Conservation (phyloP, 1,140 invertebrate species). For the Orchestia grillus region DNA sequence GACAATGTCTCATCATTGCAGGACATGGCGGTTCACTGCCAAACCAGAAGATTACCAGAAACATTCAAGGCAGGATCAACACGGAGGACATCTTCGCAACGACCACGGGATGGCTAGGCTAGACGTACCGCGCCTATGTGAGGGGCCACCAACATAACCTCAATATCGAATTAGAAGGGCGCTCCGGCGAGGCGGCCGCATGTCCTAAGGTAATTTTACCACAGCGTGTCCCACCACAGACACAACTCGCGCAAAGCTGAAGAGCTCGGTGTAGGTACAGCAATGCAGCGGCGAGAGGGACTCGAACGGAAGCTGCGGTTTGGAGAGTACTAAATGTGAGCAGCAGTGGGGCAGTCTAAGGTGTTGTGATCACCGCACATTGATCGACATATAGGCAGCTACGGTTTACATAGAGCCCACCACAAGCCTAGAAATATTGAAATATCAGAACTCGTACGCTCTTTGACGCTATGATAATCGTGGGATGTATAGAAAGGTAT, state of each 20-base stretch:
- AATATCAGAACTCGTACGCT: background rate
- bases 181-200: background rate
- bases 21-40: background rate
- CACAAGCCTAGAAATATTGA: background rate
- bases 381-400: background rate
- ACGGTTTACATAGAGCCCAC: background rate
- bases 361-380: conserved; percentile 32
- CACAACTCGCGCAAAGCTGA: background rate
- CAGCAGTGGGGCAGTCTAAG: background rate
- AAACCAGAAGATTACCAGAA: background rate
- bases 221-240: background rate
- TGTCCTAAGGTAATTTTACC: background rate
- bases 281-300: background rate
- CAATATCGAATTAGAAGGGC: background rate
- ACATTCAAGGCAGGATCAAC: background rate
- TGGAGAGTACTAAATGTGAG: conserved; percentile 29
- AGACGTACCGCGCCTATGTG: too few species aligned
- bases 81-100: background rate
- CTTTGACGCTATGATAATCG: background rate
- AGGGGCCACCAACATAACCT: background rate
- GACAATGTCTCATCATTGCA: background rate
- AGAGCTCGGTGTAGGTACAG: background rate
- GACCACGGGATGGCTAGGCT: background rate
- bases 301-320: conserved; percentile 40
- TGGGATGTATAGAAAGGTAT: background rate